Evolutionary conservation across 2,797 vertebrate species (phyloP), one percentile per base, ranked within the genome.

Genomic region (Thalassophryne amazonica): DNA sequence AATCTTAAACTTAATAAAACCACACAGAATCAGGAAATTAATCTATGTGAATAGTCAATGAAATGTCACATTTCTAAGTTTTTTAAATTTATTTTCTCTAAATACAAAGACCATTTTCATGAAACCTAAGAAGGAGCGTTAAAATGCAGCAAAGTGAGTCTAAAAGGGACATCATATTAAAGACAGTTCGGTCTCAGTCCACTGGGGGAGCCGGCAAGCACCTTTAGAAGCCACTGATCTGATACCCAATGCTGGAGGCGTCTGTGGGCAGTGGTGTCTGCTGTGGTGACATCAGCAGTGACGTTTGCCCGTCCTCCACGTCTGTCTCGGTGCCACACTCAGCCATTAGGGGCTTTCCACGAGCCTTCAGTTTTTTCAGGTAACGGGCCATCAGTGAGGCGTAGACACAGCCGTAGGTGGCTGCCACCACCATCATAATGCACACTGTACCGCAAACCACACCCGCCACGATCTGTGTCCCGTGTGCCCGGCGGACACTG

Each of bases 341-440:
- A 0, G 69, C 59, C 70, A 95, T 95, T 40, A 95, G 87, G 0
- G 93, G 94, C 78, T 90, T 94, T 6, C 81, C 70, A 0, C 78
- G 79, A 35, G 14, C 77, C 77, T 92, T 94, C 76, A 94, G 78
- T 82, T 95, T 91, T 35, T 91, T 89, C 69, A 98, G 95, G 78
- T 96, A 94, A 37, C 94, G 92, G 13, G 96, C 95, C 91, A 96
- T 95, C 48, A 99, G 88, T 3, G 91, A 94, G 45, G 96, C 96
- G 0, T 99, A 98, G 70, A 98, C 89, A 36, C 96, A 99, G 3
- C 97, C 95, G 0, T 99, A 98, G 16, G 95, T 92, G 0, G 95
- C 96, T 0, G 95, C 95, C 5, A 94, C 94, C 64, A 95, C 94
- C 97, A 99, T 98, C 95, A 98, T 95, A 71, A 98, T 90, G 41